Conservation (phyloP, 2,113 vertebrate genomes). For the Oreochromis aureus region DNA sequence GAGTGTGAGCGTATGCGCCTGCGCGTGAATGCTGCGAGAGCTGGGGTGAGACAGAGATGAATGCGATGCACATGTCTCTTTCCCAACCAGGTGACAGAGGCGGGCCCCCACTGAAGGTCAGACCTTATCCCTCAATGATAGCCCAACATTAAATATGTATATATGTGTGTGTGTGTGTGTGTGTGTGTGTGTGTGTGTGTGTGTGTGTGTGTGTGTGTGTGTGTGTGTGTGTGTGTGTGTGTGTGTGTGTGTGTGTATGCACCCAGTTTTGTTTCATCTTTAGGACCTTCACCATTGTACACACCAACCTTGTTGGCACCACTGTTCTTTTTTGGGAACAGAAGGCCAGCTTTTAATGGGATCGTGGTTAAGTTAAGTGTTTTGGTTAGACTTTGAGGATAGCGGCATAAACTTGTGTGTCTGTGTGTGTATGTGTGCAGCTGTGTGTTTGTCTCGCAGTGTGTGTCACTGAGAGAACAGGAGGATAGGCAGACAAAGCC, state of each 20-base stretch:
- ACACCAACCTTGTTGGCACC: background rate
- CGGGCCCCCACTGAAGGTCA: constrained; percentile 66
- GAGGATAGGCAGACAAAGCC: background rate
- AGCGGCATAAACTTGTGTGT: background rate
- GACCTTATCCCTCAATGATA: constrained; percentile 38
- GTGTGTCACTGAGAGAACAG: constrained; percentile 6
- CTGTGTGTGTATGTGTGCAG: background rate
- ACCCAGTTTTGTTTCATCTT: background rate
- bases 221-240: background rate
- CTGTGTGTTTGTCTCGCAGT: background rate
- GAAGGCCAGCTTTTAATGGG: background rate
- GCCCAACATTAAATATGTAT: background rate
- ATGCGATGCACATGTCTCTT: constrained; percentile 62
- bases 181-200: background rate
- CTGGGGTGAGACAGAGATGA: constrained; percentile 70
- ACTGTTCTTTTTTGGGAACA: background rate
- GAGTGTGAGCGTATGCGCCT: background rate
- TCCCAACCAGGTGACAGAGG: constrained; percentile 49
- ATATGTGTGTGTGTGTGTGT: background rate
- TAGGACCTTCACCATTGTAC: background rate
- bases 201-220: background rate
- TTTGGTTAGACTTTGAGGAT: background rate
- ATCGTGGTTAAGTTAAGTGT: background rate
- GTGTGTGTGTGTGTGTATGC: background rate
- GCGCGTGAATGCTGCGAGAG: background rate